Percentiles rank a stretch among this genome's conserved stretches.
Evolutionary conservation across 2,797 vertebrate species (phyloP).

Genomic region (Onychomys torridus): DNA sequence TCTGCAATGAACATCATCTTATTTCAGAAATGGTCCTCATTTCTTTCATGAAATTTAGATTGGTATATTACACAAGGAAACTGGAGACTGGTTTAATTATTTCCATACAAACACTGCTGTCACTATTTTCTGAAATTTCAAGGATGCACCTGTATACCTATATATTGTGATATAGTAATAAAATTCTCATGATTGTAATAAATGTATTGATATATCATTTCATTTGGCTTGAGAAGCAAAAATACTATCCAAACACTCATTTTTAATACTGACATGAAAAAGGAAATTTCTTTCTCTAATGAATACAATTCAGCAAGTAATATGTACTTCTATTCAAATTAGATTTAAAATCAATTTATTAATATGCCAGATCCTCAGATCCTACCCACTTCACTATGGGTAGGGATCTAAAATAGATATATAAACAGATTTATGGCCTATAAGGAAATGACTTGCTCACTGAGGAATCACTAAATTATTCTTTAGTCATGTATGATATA

Average conservation of each 20-base stretch:
- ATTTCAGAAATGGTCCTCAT: neutral
- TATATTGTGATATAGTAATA: neutral
- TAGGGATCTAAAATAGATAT: neutral
- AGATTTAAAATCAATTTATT: neutral
- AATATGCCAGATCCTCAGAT: neutral
- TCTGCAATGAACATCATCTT: neutral
- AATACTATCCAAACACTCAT: neutral
- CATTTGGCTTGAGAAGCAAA: conserved; percentile 28
- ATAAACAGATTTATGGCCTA: neutral
- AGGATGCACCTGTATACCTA: neutral
- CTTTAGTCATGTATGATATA: neutral
- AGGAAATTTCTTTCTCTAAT: neutral
- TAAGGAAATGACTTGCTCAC: neutral
- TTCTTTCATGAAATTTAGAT: neutral
- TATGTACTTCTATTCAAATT: neutral
- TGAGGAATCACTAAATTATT: neutral
- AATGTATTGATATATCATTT: neutral
- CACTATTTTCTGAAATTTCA: conserved; percentile 11
- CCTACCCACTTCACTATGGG: no score
- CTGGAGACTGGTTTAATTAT: neutral
- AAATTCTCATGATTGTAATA: neutral
- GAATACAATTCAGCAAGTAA: neutral
- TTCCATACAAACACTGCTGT: neutral
- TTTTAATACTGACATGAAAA: neutral
- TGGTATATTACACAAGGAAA: neutral